Evolutionary conservation across 2,797 vertebrate species (phyloP).

Genomic region (Hephaestus fuliginosus): DNA sequence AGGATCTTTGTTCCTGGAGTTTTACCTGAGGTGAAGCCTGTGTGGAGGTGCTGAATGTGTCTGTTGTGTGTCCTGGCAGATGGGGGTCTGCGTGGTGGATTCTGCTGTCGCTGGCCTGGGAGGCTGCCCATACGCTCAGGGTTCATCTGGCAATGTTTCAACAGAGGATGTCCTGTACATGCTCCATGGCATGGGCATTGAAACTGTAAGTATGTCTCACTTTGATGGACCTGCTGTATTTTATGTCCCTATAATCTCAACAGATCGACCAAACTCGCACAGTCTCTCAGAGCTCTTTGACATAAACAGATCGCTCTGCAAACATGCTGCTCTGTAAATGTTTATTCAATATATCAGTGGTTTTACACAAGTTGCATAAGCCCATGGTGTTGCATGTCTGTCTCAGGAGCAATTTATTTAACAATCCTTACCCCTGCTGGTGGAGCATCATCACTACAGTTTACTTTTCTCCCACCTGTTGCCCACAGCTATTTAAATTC

Average conservation of each 20-base stretch:
- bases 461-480: slow-evolving; percentile 22
- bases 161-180: slow-evolving; percentile 98
- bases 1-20: slow-evolving; percentile 75
- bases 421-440: slow-evolving; percentile 85
- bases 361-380: slow-evolving; percentile 60
- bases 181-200: slow-evolving; percentile 94
- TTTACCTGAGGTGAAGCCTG: slow-evolving; percentile 58
- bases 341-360: slow-evolving; percentile 70
- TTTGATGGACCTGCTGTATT: slow-evolving; percentile 37
- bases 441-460: slow-evolving; percentile 54
- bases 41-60: slow-evolving; percentile 65
- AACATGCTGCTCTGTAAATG: slow-evolving; percentile 57
- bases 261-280: slow-evolving; percentile 39
- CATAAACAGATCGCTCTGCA: slow-evolving; percentile 65
- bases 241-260: slow-evolving; percentile 40
- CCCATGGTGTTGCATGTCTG: slow-evolving; percentile 14
- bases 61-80: slow-evolving; percentile 86
- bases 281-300: slow-evolving; percentile 51
- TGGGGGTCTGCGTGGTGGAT: slow-evolving; percentile 96
- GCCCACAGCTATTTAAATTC: not conserved
- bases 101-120: slow-evolving; percentile 95
- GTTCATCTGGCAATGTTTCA: slow-evolving; percentile 96
- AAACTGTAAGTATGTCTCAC: slow-evolving; percentile 88
- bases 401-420: slow-evolving; percentile 72
- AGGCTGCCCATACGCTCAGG: slow-evolving; percentile 95